phyloP scores from a whole-genome alignment of 2,113 vertebrate genomes.

The Corythornis vintsioides region DNA sequence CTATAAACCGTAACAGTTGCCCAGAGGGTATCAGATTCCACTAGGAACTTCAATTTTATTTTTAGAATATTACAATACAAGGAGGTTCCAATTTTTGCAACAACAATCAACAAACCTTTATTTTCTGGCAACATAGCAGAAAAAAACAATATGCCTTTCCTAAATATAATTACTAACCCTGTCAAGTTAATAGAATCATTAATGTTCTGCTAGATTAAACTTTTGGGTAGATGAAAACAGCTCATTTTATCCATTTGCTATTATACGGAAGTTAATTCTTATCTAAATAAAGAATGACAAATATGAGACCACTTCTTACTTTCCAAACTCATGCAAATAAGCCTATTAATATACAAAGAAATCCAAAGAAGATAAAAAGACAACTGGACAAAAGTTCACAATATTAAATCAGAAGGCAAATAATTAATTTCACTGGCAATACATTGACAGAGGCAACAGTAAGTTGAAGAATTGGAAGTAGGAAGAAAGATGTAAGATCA shows the following conservation, averaged over 20 bases:
- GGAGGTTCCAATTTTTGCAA: neutral
- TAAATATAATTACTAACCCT: slow-evolving; percentile 48
- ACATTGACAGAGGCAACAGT: neutral
- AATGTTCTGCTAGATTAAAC: slow-evolving; percentile 31
- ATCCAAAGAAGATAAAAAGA: neutral
- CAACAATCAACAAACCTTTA: slow-evolving; percentile 24
- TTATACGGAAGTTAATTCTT: slow-evolving; percentile 12
- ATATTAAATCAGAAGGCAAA: neutral
- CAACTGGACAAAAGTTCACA: neutral
- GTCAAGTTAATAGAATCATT: slow-evolving; percentile 39
- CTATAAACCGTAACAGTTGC: neutral
- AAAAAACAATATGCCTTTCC: slow-evolving; percentile 25
- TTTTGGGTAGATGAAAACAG: slow-evolving; percentile 3
- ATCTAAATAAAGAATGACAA: slow-evolving; percentile 24
- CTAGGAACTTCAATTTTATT: slow-evolving; percentile 3
- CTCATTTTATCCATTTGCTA: slow-evolving; percentile 21
- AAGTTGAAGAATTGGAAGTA: neutral
- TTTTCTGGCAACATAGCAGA: slow-evolving; percentile 3
- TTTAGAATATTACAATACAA: slow-evolving; percentile 5
- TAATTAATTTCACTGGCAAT: neutral
- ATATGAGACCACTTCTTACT: neutral
- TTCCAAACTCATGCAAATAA: neutral
- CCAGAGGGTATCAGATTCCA: slow-evolving; percentile 30
- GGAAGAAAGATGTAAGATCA: neutral
- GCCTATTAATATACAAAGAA: neutral